phyloP scores from a whole-genome alignment of 2,888 invertebrate species.

The Drosophila cognata region DNA sequence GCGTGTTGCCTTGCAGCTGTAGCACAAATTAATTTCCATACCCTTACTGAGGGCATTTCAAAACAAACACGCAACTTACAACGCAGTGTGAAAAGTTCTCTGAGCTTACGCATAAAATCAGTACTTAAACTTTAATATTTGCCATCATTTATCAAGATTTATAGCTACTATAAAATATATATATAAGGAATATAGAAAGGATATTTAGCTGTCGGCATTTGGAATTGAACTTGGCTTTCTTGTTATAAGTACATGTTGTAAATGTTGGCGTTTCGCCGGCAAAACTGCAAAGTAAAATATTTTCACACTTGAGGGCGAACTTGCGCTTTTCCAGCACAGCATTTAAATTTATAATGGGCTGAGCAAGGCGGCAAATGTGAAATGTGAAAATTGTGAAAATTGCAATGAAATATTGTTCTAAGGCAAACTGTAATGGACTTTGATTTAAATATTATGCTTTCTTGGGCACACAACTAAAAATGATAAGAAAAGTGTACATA shows the following conservation, averaged over 20 bases:
- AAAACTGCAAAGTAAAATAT: slow-evolving; percentile 52
- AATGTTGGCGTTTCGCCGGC: slow-evolving; percentile 43
- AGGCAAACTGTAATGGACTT: slow-evolving; percentile 15
- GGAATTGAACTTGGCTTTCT: background rate
- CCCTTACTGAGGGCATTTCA: slow-evolving; percentile 7
- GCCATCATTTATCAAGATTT: background rate
- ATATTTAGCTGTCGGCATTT: background rate
- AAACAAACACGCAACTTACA: background rate
- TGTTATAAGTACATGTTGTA: slow-evolving; percentile 49
- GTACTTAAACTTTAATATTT: background rate
- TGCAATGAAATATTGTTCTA: background rate
- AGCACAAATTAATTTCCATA: slow-evolving; percentile 57
- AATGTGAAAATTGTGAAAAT: background rate
- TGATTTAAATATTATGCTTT: slow-evolving; percentile 5
- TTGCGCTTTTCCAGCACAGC: slow-evolving; percentile 19
- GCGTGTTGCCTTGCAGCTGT: slow-evolving; percentile 22
- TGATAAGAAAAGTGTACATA: background rate
- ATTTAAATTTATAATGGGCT: slow-evolving; percentile 49
- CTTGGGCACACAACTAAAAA: background rate
- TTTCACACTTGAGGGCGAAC: slow-evolving; percentile 39
- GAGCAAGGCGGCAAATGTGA: slow-evolving; percentile 2
- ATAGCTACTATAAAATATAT: background rate
- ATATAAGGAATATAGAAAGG: background rate
- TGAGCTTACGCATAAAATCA: background rate
- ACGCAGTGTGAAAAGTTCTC: background rate